These are phyloP conservation scores for Psittacula cyanocephala DNA, from an alignment of 2,113 vertebrate species.

Conservation along the genomic window DNA sequence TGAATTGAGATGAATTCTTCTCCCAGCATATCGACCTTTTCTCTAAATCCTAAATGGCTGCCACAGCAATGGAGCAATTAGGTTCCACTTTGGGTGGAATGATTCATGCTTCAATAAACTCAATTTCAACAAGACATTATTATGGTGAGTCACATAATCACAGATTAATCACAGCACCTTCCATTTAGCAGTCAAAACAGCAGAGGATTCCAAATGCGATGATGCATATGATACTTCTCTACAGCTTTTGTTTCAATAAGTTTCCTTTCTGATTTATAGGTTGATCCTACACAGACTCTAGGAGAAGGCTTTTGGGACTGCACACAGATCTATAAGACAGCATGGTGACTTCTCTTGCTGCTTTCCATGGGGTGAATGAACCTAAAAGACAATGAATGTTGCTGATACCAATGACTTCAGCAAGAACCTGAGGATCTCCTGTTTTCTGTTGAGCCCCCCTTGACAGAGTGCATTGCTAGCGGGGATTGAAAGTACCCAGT, in stretches of 20 bases:
- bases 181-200: constrained; percentile 76
- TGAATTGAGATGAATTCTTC: neutral
- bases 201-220: constrained; percentile 56
- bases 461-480: neutral
- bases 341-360: neutral
- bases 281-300: neutral
- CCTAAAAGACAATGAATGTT: neutral
- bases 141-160: constrained; percentile 79
- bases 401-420: neutral
- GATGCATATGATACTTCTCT: neutral
- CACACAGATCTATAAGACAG: neutral
- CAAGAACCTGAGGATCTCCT: neutral
- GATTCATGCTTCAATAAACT: constrained; percentile 79
- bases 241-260: constrained; percentile 25
- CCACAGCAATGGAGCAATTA: constrained; percentile 61
- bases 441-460: neutral
- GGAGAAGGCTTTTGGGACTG: neutral
- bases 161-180: constrained; percentile 72
- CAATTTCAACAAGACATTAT: constrained; percentile 80
- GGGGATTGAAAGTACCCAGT: neutral
- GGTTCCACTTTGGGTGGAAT: constrained; percentile 69
- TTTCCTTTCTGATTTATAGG: neutral
- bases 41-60: constrained; percentile 13
- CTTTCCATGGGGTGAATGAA: neutral
- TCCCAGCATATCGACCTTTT: constrained; percentile 18